Conservation (phyloP, 2,797 vertebrate species). For the Pangasius krempfi region DNA sequence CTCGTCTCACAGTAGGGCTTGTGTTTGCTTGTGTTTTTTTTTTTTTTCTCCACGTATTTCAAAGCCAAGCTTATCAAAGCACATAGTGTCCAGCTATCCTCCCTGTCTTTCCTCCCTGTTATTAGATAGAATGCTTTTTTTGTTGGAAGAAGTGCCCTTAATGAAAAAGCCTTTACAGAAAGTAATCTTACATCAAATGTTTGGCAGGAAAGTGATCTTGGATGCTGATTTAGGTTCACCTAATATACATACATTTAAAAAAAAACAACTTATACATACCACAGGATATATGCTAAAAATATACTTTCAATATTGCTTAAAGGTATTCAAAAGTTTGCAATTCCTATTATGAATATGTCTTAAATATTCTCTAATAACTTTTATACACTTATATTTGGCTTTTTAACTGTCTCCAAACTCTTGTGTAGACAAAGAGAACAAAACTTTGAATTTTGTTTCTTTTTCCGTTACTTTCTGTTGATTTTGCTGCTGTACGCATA, state of each 20-base stretch:
- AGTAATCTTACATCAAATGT: not conserved
- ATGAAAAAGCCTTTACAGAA: slow-evolving; percentile 1
- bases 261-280: not conserved
- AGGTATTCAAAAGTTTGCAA: not conserved
- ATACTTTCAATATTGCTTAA: not conserved
- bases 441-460: not conserved
- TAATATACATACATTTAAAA: not conserved
- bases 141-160: slow-evolving; percentile 25
- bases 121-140: slow-evolving; percentile 31
- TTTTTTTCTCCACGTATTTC: slow-evolving; percentile 57
- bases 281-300: not conserved
- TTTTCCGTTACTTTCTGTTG: not conserved
- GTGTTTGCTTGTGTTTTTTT: slow-evolving; percentile 68
- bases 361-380: not conserved
- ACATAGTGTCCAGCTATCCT: slow-evolving; percentile 75
- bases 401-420: not conserved
- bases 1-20: slow-evolving; percentile 38
- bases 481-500: not conserved
- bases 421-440: not conserved
- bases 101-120: slow-evolving; percentile 48
- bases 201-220: not conserved
- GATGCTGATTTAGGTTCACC: not conserved
- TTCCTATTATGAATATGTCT: not conserved
- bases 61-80: slow-evolving; percentile 76
- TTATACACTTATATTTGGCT: not conserved